Base-by-base conservation (phyloP, 2,797 vertebrate genomes). In the Sebastes taczanowskii region DNA sequence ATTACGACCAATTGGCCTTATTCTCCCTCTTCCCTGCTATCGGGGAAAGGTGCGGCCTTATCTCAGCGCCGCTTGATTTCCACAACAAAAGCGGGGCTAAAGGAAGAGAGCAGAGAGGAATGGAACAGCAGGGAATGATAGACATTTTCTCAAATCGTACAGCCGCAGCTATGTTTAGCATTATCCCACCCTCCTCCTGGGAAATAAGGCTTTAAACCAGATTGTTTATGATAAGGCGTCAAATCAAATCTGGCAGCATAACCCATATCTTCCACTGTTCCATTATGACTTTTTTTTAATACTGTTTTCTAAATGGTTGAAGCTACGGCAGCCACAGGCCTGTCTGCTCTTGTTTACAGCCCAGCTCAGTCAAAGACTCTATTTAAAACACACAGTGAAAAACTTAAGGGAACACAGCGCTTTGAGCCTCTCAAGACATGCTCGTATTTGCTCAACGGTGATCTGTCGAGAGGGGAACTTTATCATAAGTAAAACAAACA, bases 1-100 rank as follows among this genome's bases (percentile, higher is more conserved):
- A 96, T 96, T 96, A 96, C 89, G 61, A 92, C 94, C 96, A 95
- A 92, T 96, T 96, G 96, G 93, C 93, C 96, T 94, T 90, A 75
- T 96, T 95, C 92, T 95, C 86, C 93, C 94, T 93, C 88, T 85
- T 86, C 93, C 87, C 92, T 91, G 95, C 91, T 94, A 92, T 88
- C 91, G 83, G 94, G 94, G 91, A 94, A 95, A 88, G 94, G 94
- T 95, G 91, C 92, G 83, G 94, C 93, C 95, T 95, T 96, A 95
- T 96, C 95, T 94, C 46, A 3, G 82, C 27, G 52, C 82, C 82
- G 85, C 88, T 85, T 81, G 94, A 92, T 95, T 95, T 94, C 92
- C 88, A 93, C 93, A 75, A 68, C 90, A 95, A 93, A 93, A 90
- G 77, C 14, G 70, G 69, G 63, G 66, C 34, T 30, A 30, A 56